phyloP scores from a whole-genome alignment of 2,113 vertebrate species.

The Peromyscus polionotus region DNA sequence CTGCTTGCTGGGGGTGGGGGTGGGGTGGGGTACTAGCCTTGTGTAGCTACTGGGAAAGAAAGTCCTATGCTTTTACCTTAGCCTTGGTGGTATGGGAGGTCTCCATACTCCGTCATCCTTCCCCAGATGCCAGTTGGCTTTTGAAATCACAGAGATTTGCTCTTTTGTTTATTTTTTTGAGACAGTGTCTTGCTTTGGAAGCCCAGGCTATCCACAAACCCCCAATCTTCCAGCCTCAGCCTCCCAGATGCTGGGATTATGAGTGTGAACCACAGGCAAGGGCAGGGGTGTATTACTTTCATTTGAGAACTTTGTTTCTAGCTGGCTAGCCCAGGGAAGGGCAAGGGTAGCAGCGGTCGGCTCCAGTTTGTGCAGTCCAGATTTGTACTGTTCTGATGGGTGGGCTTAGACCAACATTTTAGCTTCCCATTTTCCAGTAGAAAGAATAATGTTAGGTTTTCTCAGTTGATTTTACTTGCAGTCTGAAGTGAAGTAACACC shows the following conservation, averaged over 20 bases:
- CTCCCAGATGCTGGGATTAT: not conserved
- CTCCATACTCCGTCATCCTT: not conserved
- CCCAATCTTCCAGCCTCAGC: not conserved
- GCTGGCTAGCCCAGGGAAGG: not conserved
- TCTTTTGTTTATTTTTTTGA: not conserved
- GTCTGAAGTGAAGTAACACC: not conserved
- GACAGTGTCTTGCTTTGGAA: not conserved
- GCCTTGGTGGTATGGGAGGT: not conserved
- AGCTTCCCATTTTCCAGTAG: slow-evolving; percentile 34
- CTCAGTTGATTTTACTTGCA: slow-evolving; percentile 25
- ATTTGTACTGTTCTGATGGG: not conserved
- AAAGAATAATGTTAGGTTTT: not conserved
- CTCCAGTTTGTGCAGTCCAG: not conserved
- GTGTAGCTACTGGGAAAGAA: not conserved
- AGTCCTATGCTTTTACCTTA: not conserved
- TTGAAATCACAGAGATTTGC: slow-evolving; percentile 30
- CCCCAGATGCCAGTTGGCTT: not conserved
- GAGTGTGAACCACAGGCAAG: not conserved
- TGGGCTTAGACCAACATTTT: not conserved
- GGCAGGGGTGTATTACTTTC: not conserved
- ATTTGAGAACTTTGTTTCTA: slow-evolving; percentile 11
- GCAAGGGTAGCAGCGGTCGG: not conserved
- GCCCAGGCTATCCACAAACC: not conserved
- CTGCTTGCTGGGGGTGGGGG: not conserved
- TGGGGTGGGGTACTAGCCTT: too few relatives aligned